Base-by-base conservation (phyloP, 2,113 vertebrate genomes). In the Boleophthalmus pectinirostris region DNA sequence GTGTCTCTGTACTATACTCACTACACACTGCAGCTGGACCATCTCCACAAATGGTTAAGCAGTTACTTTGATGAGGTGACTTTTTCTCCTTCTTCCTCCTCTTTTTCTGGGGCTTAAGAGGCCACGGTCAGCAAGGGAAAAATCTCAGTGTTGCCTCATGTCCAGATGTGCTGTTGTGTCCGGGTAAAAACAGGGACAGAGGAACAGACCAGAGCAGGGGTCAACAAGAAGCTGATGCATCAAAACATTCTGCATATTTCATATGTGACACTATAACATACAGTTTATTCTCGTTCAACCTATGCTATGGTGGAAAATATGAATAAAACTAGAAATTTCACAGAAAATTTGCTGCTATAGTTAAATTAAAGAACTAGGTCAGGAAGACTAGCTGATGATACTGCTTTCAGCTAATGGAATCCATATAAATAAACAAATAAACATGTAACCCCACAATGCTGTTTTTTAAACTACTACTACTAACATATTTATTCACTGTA, bases 21-120 rank as follows among this genome's bases (percentile, higher is more conserved):
- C 33, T 68, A 70, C 79, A 72, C 73, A 66, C 68, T 72, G 69
- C 87, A 88, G 87, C 86, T 89, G 86, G 83, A 35, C 35, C 5
- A 38, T 77, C 70, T 66, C 66, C 56, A 14, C 54, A 69, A 79
- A 79, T 63, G 78, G 80, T 77, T 89, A 77, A 54, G 58, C 24
- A 25, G 74, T 80, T 56, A 72, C 65, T 87, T 90, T 88, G 88
- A 91, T 84, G 85, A 74, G 71, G 60, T 65, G 75, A 78, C n/a
- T 35, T 12, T 72, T 69, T 70, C 69, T 85, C 81, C 79, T 51
- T 63, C 72, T 66, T 70, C 69, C 84, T 82, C 80, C 23, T 58
- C 21, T 58, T 54, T 69, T 85, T 82, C 79, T 56, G 68, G n/a
- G 54, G 83, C 72, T 83, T 81, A 81, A 82, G 83, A 86, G 81